A percentile compares a stretch with the other conserved stretches of the same genome.
Conservation (phyloP, 1,140 invertebrate species). For the Limonius californicus region DNA sequence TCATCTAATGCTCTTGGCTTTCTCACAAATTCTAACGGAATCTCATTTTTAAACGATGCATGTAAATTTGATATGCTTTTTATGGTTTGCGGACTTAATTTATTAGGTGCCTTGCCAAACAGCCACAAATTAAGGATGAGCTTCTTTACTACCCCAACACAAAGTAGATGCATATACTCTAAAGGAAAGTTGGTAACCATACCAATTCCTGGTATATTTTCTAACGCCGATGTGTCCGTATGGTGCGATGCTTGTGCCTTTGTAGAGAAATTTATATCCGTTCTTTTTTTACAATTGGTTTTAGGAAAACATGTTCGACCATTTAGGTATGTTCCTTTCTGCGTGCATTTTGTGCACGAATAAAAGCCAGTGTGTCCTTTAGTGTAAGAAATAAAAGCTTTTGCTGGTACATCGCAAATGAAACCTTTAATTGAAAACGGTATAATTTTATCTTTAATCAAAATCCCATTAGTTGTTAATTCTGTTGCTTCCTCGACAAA, state of each 20-base stretch:
- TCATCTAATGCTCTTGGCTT: conserved; percentile 33
- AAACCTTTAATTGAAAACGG: background rate
- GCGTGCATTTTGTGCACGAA: background rate
- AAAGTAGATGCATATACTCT: conserved; percentile 20
- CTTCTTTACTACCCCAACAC: conserved; percentile 17
- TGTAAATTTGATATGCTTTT: too few species aligned
- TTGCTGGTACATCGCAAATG: background rate
- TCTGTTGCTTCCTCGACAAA: conserved; percentile 9
- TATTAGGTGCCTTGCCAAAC: background rate
- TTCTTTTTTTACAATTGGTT: background rate
- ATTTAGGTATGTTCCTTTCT: conserved; percentile 4
- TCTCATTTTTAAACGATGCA: too few species aligned
- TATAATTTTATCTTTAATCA: background rate
- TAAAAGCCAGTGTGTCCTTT: background rate
- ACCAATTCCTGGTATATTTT: conserved; percentile 8
- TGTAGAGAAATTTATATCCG: background rate
- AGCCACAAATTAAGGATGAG: conserved; percentile 1
- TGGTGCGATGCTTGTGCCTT: background rate
- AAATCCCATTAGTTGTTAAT: background rate
- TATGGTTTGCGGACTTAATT: background rate
- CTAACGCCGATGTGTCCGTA: conserved; percentile 12
- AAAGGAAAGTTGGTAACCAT: conserved; percentile 16
- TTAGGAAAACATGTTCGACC: conserved; percentile 4
- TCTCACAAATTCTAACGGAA: conserved; percentile 24
- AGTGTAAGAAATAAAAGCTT: background rate